phyloP scores from a whole-genome alignment of 2,113 vertebrate species.

The Platichthys flesus region DNA sequence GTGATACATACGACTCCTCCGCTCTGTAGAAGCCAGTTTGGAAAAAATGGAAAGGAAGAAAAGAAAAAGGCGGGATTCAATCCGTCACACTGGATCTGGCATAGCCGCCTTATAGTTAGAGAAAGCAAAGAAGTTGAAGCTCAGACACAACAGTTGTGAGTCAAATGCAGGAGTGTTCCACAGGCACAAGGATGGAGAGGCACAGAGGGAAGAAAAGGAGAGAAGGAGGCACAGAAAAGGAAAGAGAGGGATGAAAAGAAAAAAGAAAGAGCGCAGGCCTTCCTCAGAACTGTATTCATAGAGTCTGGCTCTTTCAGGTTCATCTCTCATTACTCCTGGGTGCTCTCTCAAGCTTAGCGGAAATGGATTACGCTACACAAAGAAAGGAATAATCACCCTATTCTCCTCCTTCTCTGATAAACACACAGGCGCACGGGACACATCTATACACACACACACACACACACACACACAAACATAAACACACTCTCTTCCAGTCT shows the following conservation, averaged over 20 bases:
- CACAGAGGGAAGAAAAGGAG: slow-evolving; percentile 37
- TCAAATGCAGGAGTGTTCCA: slow-evolving; percentile 63
- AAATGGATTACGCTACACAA: slow-evolving; percentile 78
- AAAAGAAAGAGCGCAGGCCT: slow-evolving; percentile 60
- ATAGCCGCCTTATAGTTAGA: slow-evolving; percentile 60
- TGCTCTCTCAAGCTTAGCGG: slow-evolving; percentile 75
- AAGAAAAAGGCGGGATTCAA: slow-evolving; percentile 56
- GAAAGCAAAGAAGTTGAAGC: slow-evolving; percentile 54
- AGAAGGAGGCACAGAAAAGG: slow-evolving; percentile 32
- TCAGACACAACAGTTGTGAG: slow-evolving; percentile 73
- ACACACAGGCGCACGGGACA: slow-evolving; percentile 63
- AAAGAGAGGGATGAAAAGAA: slow-evolving; percentile 57
- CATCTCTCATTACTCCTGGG: slow-evolving; percentile 79
- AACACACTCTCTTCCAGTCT: slow-evolving; percentile 54
- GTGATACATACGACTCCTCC: slow-evolving; percentile 31
- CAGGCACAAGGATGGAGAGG: slow-evolving; percentile 60
- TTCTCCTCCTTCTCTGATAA: slow-evolving; percentile 74
- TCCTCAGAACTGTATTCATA: slow-evolving; percentile 71
- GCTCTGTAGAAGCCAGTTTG: slow-evolving; percentile 40
- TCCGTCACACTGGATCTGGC: slow-evolving; percentile 52
- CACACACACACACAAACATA: slow-evolving; percentile 31
- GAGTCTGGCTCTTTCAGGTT: slow-evolving; percentile 76
- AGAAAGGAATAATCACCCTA: slow-evolving; percentile 78
- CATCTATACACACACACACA: slow-evolving; percentile 24
- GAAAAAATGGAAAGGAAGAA: slow-evolving; percentile 6